Conservation (phyloP, 2,797 vertebrate genomes). For the Esox masquinongy region DNA sequence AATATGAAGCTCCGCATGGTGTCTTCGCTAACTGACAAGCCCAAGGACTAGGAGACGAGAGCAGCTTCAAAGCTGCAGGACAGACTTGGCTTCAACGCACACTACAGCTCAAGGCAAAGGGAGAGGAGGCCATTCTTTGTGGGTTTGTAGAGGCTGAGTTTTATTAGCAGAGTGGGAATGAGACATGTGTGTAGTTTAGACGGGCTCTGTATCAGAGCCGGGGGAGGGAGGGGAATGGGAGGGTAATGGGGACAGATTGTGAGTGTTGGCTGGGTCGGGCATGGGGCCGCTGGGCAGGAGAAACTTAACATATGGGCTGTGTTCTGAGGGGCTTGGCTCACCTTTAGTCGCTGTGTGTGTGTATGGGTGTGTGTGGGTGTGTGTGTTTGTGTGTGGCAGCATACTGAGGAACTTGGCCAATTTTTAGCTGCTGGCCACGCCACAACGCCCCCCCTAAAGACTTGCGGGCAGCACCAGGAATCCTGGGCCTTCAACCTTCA, state of each 20-base stretch:
- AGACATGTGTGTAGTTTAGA: constrained; percentile 59
- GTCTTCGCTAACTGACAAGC: constrained; percentile 10
- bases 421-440: constrained; percentile 60
- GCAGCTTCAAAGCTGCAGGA: constrained; percentile 18
- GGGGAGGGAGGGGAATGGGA: constrained; percentile 34
- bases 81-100: constrained; percentile 1
- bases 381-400: constrained; percentile 28
- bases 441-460: constrained; percentile 51
- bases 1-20: constrained; percentile 1
- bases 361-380: constrained; percentile 23
- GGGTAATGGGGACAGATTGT: constrained; percentile 72
- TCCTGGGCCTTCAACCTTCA: constrained; percentile 40
- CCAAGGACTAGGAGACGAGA: neutral
- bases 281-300: constrained; percentile 44
- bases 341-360: constrained; percentile 50
- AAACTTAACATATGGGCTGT: constrained; percentile 31
- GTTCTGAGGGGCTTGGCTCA: constrained; percentile 72
- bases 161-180: constrained; percentile 40
- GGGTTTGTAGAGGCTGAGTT: constrained; percentile 44
- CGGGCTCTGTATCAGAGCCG: constrained; percentile 57
- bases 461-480: constrained; percentile 63
- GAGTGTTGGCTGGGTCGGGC: constrained; percentile 63
- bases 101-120: constrained; percentile 17
- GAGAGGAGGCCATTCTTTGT: constrained; percentile 39
- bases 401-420: constrained; percentile 71